Percentiles rank a stretch among this genome's conserved stretches.
Evolutionary conservation across 2,113 vertebrate species (phyloP).

Genomic region (Prunella himalayana): DNA sequence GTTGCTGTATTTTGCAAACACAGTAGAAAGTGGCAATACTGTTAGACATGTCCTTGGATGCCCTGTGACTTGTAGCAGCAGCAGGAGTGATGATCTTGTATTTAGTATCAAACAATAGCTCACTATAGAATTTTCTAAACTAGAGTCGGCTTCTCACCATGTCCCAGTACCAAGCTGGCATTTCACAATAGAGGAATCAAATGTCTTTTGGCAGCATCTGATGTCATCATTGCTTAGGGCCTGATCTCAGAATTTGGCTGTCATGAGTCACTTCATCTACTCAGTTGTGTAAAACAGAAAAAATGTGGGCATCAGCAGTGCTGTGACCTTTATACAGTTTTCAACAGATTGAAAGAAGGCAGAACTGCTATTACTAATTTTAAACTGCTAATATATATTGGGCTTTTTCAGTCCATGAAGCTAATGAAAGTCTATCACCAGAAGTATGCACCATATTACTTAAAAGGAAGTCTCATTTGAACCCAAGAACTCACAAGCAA

Average conservation of each 20-base stretch:
- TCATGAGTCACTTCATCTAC: not conserved
- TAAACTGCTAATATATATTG: not conserved
- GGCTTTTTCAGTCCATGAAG: not conserved
- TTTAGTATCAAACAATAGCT: constrained; percentile 18
- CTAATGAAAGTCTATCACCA: not conserved
- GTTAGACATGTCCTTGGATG: not conserved
- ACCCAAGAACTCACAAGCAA: not conserved
- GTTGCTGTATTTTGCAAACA: constrained; percentile 9
- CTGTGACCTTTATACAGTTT: constrained; percentile 17
- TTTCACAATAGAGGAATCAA: constrained; percentile 55
- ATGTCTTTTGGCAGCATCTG: constrained; percentile 37
- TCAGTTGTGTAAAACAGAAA: constrained; percentile 20
- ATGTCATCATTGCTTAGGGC: constrained; percentile 29
- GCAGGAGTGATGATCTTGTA: not conserved
- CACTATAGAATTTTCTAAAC: constrained; percentile 33
- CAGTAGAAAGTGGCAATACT: not conserved
- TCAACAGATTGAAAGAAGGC: not conserved
- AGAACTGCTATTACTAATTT: not conserved
- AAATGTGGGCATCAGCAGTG: not conserved
- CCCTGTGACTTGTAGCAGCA: constrained; percentile 23
- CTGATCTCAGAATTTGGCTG: constrained; percentile 36
- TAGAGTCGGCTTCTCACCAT: not conserved
- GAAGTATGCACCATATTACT: not conserved
- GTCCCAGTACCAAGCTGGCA: constrained; percentile 40
- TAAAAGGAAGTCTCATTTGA: not conserved